Conservation (phyloP, 2,888 invertebrate genomes). For the Drosophila birchii region DNA sequence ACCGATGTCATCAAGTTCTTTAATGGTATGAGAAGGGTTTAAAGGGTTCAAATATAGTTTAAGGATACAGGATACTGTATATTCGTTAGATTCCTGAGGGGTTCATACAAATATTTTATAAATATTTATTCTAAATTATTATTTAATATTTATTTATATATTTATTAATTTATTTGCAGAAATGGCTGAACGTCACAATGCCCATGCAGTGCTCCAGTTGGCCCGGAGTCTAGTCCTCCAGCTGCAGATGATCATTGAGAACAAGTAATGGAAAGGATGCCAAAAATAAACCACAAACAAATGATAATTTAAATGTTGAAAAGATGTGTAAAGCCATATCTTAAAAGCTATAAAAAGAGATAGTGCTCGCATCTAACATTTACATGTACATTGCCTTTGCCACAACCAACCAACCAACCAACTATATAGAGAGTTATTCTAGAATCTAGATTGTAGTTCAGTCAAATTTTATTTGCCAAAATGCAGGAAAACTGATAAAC, state of each 20-base stretch:
- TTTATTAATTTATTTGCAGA: conserved; percentile 87
- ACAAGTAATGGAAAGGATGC: conserved; percentile 87
- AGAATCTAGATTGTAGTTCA: conserved; percentile 28
- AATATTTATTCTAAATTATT: not conserved
- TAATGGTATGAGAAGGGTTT: conserved; percentile 89
- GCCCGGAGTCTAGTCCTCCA: conserved; percentile 95
- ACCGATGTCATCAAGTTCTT: conserved; percentile 99
- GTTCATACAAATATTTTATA: no score
- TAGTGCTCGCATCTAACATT: not conserved
- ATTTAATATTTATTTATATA: not conserved
- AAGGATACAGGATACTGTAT: not conserved
- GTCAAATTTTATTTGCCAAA: conserved; percentile 43
- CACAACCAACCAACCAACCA: not conserved
- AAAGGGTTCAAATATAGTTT: conserved; percentile 81
- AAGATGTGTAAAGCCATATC: not conserved
- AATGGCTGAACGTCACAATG: conserved; percentile 98
- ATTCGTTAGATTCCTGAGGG: no score
- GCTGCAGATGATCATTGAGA: conserved; percentile 96
- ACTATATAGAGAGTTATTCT: conserved; percentile 10
- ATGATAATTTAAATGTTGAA: not conserved
- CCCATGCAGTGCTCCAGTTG: conserved; percentile 91
- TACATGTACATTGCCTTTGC: not conserved
- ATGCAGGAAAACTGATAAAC: not conserved
- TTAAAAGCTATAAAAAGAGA: not conserved
- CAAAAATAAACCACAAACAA: not conserved